Base-by-base conservation (phyloP, 2,797 vertebrate species). In the Myotis myotis region DNA sequence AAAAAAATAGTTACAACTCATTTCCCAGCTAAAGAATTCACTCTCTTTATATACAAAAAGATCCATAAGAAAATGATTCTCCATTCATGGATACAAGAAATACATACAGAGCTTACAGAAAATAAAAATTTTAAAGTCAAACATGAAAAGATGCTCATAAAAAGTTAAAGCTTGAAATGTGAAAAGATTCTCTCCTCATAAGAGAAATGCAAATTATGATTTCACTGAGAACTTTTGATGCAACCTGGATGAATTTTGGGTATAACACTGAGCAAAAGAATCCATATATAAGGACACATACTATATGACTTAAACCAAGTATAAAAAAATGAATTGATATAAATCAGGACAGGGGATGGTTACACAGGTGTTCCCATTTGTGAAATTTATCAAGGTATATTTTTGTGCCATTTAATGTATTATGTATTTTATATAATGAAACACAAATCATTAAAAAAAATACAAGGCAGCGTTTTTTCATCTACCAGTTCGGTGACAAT, bases 81-180 rank as follows among this genome's bases (percentile, higher is more conserved):
- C 23, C 23, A 64, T 3, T 60, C 49, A 79, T 22, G 6, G 38
- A n/a, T 38, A 28, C 8, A 75, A 19, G 8, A 89, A 91, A 80
- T 93, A 68, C 79, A 80, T 93, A 68, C 79, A 84, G 8, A 93
- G 53, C 25, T 91, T 49, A 82, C 0, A 28, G 11, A 96, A 82
- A 62, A 85, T 71, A 85, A 81, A 75, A 78, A 62, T 47, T 83
- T 72, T 60, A 71, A 87, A 82, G 57, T 62, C 12, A 94, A 82
- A 76, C 30, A 76, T 38, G 47, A 91, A 90, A 95, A 76, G 38
- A n/a, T 75, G 20, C 16, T 70, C 16, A 74, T 83, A 74, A 84
- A 91, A 91, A 66, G 53, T 75, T 75, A 75, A 92, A 66, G 36
- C n/a, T 28, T 88, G 68, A 75, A 66, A 55, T 15, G 44, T 53